These are phyloP conservation scores for Drosophila lini DNA, from an alignment of 1,140 invertebrate genomes.

Conservation along the genomic window DNA sequence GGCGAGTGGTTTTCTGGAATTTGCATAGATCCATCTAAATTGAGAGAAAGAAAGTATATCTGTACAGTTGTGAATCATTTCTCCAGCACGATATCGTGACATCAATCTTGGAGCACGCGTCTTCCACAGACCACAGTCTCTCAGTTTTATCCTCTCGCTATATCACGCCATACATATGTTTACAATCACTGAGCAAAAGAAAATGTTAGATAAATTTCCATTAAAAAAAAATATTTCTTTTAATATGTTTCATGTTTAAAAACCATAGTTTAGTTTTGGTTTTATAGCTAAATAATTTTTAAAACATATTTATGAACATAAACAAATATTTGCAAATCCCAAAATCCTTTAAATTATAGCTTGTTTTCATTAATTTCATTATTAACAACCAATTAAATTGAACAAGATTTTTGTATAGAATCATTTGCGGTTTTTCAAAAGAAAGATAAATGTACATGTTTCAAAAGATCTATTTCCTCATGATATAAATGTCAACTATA, in stretches of 20 bases:
- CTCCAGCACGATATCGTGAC: slow-evolving; percentile 22
- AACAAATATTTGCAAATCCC: neutral
- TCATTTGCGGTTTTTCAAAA: neutral
- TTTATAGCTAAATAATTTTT: neutral
- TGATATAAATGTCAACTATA: slow-evolving; percentile 36
- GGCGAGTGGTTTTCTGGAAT: slow-evolving; percentile 17
- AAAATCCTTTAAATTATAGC: neutral
- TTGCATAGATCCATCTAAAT: slow-evolving; percentile 22
- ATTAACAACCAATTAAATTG: slow-evolving; percentile 18
- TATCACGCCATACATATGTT: slow-evolving; percentile 14
- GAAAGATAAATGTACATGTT: slow-evolving; percentile 14
- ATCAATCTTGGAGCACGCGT: slow-evolving; percentile 25
- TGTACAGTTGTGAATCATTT: slow-evolving; percentile 5
- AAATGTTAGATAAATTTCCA: neutral
- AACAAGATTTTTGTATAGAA: neutral
- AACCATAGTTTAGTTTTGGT: neutral
- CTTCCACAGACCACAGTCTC: neutral
- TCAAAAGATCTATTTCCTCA: slow-evolving; percentile 8
- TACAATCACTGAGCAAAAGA: neutral
- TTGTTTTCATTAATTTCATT: neutral
- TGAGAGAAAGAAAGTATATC: slow-evolving; percentile 7
- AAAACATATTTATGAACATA: neutral
- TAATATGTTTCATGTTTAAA: neutral
- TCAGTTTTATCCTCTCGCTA: neutral
- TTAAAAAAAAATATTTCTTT: neutral